A percentile compares a stretch with the other conserved stretches of the same genome.
Evolutionary conservation across 2,888 invertebrate genomes (phyloP).

Genomic region (Xestia rhomboidea): DNA sequence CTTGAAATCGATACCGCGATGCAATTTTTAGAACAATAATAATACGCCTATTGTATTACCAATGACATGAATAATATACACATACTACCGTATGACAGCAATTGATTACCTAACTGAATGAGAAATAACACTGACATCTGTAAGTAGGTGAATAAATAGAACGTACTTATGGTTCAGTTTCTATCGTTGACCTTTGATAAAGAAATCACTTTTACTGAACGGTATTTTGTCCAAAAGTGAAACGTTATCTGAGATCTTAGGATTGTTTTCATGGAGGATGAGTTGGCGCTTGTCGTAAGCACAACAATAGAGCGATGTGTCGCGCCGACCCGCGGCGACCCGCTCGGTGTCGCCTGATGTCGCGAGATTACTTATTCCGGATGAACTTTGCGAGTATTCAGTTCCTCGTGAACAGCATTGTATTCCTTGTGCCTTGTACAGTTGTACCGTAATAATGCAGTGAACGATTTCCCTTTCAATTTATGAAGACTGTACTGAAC

Average conservation of each 20-base stretch:
- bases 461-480: slow-evolving; percentile 48
- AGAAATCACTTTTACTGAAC: slow-evolving; percentile 79
- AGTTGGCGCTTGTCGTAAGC: slow-evolving; percentile 74
- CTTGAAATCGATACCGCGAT: slow-evolving; percentile 48
- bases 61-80: slow-evolving; percentile 57
- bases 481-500: slow-evolving; percentile 22
- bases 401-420: slow-evolving; percentile 32
- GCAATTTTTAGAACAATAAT: slow-evolving; percentile 44
- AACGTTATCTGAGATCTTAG: slow-evolving; percentile 78
- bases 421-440: slow-evolving; percentile 36
- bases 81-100: slow-evolving; percentile 62
- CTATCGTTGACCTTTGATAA: slow-evolving; percentile 76
- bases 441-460: slow-evolving; percentile 34
- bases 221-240: slow-evolving; percentile 80
- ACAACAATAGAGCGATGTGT: slow-evolving; percentile 63
- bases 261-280: slow-evolving; percentile 84
- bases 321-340: slow-evolving; percentile 54
- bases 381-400: slow-evolving; percentile 56
- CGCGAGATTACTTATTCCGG: slow-evolving; percentile 49
- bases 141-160: slow-evolving; percentile 65
- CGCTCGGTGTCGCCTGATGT: slow-evolving; percentile 53
- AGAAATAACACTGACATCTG: slow-evolving; percentile 50
- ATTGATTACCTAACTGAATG: slow-evolving; percentile 63
- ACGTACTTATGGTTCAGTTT: slow-evolving; percentile 65
- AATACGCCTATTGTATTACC: slow-evolving; percentile 54